Evolutionary conservation across 2,113 vertebrate genomes (phyloP).

Genomic region (Sciurus niger): DNA sequence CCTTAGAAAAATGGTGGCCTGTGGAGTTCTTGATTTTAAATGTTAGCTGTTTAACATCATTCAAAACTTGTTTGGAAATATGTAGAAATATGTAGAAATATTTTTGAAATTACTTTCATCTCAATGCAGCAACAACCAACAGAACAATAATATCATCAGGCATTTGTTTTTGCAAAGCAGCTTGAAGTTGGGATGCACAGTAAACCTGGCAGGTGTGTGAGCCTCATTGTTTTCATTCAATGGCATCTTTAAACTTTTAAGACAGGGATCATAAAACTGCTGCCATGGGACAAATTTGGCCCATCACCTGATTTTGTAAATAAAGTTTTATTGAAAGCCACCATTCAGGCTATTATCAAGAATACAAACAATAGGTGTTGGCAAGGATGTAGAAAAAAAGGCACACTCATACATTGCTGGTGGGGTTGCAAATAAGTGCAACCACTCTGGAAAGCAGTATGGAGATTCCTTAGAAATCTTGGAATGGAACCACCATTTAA

Average conservation of each 20-base stretch:
- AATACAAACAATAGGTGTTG: too few species aligned
- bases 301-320: neutral
- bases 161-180: neutral
- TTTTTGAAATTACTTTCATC: slow-evolving; percentile 52
- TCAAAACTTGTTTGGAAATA: neutral
- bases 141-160: neutral
- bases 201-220: neutral
- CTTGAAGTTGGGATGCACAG: neutral
- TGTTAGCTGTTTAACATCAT: neutral
- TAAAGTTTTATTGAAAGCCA: slow-evolving; percentile 59
- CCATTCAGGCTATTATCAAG: neutral
- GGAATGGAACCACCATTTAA: too few species aligned
- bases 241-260: neutral
- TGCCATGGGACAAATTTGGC: neutral
- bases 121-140: neutral
- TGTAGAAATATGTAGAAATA: slow-evolving; percentile 52
- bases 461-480: too few species aligned
- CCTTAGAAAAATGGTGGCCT: neutral
- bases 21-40: slow-evolving; percentile 46
- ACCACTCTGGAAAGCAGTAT: too few species aligned
- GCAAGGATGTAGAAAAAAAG: too few species aligned
- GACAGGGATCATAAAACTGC: neutral
- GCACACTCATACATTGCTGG: too few species aligned
- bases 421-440: too few species aligned
- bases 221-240: neutral